Percentiles rank a stretch among this genome's conserved stretches.
These are phyloP conservation scores for Bombus confusus DNA, from an alignment of 1,140 invertebrate species.

Conservation along the genomic window DNA sequence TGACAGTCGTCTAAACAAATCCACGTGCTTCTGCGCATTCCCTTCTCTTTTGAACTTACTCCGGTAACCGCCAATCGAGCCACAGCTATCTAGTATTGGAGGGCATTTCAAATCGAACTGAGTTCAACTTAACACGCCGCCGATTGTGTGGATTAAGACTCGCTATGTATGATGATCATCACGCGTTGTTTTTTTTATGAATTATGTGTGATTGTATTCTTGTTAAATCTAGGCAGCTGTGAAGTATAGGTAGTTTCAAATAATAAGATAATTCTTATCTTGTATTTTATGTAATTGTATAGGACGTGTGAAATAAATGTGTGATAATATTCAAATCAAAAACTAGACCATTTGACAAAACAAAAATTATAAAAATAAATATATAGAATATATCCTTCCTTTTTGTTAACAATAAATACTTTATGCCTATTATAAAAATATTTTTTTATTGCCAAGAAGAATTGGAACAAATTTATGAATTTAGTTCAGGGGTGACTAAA, in stretches of 20 bases:
- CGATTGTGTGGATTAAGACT: no score
- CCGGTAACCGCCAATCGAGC: conserved; percentile 45
- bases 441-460: no score
- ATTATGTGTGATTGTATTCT: not conserved
- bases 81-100: conserved; percentile 23
- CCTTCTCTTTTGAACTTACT: conserved; percentile 18
- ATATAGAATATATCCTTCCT: no score
- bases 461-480: no score
- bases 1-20: conserved; percentile 65
- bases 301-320: not conserved
- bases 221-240: not conserved
- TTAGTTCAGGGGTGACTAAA: no score
- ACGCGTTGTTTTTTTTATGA: not conserved
- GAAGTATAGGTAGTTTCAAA: not conserved
- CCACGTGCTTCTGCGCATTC: conserved; percentile 64
- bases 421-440: no score
- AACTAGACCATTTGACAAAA: not conserved
- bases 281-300: not conserved
- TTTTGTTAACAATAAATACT: no score
- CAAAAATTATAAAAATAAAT: no score
- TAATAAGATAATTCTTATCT: not conserved
- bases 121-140: not conserved
- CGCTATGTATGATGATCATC: no score
- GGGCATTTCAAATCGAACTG: conserved; percentile 40
- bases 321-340: not conserved